Conservation (phyloP, 2,888 invertebrate species). For the Phyllotreta cruciferae region DNA sequence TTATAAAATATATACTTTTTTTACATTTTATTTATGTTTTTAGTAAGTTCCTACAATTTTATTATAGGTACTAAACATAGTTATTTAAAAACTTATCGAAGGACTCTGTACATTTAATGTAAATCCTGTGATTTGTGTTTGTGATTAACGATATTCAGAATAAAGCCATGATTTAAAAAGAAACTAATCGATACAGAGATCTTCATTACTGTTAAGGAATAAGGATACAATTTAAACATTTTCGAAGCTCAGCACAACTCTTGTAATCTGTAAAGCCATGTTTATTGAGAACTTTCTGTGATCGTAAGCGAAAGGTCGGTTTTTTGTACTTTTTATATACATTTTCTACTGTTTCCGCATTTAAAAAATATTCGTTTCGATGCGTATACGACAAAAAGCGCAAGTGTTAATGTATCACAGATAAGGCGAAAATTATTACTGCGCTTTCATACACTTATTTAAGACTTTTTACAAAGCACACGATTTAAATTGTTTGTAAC, state of each 20-base stretch:
- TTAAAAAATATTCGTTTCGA: slow-evolving; percentile 18
- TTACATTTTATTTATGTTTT: slow-evolving; percentile 23
- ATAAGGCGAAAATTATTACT: background rate
- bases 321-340: slow-evolving; percentile 39
- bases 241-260: slow-evolving; percentile 23
- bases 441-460: background rate
- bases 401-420: too few relatives aligned
- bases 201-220: slow-evolving; percentile 12
- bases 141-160: too few relatives aligned
- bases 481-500: background rate
- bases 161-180: slow-evolving; percentile 6
- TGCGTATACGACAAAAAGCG: slow-evolving; percentile 2
- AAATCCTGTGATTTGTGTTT: too few relatives aligned
- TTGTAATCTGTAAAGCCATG: slow-evolving; percentile 20
- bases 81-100: slow-evolving; percentile 4
- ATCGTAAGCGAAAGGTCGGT: slow-evolving; percentile 26
- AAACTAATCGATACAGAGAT: slow-evolving; percentile 10
- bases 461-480: background rate
- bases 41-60: slow-evolving; percentile 13
- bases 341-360: slow-evolving; percentile 34
- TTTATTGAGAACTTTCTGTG: slow-evolving; percentile 25
- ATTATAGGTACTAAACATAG: slow-evolving; percentile 7
- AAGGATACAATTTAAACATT: slow-evolving; percentile 17
- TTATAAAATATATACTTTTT: slow-evolving; percentile 30
- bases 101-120: background rate